A percentile compares a stretch with the other conserved stretches of the same genome.
phyloP scores from a whole-genome alignment of 2,113 vertebrate species.

The Alaudala cheleensis region DNA sequence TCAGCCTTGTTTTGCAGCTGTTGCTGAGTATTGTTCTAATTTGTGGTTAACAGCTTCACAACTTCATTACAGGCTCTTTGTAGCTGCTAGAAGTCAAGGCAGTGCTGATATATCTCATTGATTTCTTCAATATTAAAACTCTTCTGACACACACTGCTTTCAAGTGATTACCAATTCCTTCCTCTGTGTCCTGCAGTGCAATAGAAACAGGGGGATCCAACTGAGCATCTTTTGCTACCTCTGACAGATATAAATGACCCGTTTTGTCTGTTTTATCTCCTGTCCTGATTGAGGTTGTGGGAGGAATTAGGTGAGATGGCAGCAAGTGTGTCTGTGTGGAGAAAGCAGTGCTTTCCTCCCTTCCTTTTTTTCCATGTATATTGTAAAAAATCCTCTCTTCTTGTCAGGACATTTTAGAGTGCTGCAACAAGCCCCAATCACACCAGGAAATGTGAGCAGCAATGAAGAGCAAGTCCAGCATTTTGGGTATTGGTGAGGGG shows the following conservation, averaged over 20 bases:
- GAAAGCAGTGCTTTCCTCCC: not conserved
- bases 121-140: not conserved
- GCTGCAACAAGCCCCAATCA: not conserved
- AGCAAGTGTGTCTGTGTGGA: not conserved
- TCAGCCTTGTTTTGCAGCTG: not conserved
- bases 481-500: not conserved
- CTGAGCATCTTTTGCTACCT: accelerated
- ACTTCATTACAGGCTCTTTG: not conserved
- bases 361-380: no score
- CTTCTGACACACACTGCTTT: not conserved
- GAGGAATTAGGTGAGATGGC: not conserved
- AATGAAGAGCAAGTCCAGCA: not conserved
- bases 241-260: not conserved
- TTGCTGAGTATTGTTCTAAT: not conserved
- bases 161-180: not conserved
- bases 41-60: not conserved
- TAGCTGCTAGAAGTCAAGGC: not conserved
- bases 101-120: not conserved
- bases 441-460: not conserved
- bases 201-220: not conserved
- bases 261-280: not conserved
- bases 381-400: no score
- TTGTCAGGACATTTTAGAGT: no score
- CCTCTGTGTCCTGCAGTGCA: not conserved
- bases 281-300: not conserved